These are phyloP conservation scores for Neoarius graeffei DNA, from an alignment of 2,113 vertebrate species.

Conservation along the genomic window DNA sequence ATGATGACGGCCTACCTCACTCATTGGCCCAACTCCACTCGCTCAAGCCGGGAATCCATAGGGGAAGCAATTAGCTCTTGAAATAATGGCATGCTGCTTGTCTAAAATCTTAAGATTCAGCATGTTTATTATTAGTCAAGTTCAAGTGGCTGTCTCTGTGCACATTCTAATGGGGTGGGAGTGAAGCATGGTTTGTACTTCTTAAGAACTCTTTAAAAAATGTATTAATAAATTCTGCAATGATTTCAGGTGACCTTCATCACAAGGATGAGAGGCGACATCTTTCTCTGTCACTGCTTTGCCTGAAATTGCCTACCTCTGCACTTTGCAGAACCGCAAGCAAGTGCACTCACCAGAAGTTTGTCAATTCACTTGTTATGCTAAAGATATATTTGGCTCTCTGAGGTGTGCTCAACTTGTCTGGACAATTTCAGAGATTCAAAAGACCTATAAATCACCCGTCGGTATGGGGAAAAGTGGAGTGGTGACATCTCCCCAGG, in stretches of 20 bases:
- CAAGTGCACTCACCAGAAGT: background rate
- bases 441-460: slow-evolving; percentile 1
- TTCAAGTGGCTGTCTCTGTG: background rate
- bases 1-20: slow-evolving; percentile 47
- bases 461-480: background rate
- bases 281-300: slow-evolving; percentile 4
- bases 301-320: background rate
- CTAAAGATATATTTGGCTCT: slow-evolving; percentile 18
- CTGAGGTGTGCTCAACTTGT: background rate
- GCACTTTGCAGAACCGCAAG: slow-evolving; percentile 18
- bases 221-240: background rate
- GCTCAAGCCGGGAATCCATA: slow-evolving; percentile 7
- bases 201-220: background rate
- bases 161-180: background rate
- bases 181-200: background rate
- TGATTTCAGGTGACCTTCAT: slow-evolving; percentile 29
- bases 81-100: slow-evolving; percentile 8
- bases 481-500: slow-evolving; percentile 3
- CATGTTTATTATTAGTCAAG: slow-evolving; percentile 9
- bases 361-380: slow-evolving; percentile 18
- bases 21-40: slow-evolving; percentile 6
- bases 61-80: background rate
- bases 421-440: background rate
- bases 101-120: background rate
- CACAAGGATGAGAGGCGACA: slow-evolving; percentile 16